phyloP scores from a whole-genome alignment of 2,113 vertebrate genomes.

The Tragelaphus imberbis region DNA sequence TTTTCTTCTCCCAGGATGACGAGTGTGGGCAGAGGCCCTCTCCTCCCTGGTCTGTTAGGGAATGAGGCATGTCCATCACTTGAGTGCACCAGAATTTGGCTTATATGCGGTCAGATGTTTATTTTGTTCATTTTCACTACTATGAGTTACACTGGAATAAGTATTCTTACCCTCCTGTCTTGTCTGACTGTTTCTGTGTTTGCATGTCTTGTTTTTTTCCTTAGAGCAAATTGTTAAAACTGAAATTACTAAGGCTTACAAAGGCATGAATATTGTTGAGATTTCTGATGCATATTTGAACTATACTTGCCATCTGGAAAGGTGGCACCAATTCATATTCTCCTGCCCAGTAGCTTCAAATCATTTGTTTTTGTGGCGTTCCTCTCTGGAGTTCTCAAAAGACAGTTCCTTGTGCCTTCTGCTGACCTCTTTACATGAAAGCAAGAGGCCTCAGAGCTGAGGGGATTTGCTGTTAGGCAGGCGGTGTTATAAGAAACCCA shows the following conservation, averaged over 20 bases:
- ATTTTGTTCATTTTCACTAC: no score
- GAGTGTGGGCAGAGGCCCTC: neutral
- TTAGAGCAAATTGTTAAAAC: neutral
- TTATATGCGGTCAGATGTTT: neutral
- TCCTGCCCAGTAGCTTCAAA: neutral
- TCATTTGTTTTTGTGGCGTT: neutral
- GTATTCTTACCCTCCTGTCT: neutral
- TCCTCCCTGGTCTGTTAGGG: rapidly evolving
- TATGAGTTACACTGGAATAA: neutral
- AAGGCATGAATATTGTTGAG: neutral
- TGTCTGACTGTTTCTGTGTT: neutral
- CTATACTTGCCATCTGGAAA: neutral
- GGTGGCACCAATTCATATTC: rapidly evolving
- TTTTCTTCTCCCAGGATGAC: rapidly evolving
- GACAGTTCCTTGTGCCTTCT: neutral
- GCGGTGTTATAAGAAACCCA: neutral
- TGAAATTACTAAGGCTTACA: neutral
- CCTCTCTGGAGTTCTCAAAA: neutral
- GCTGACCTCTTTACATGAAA: neutral
- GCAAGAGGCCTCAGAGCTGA: neutral
- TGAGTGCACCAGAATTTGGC: rapidly evolving
- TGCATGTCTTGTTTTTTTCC: neutral
- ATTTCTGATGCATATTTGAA: neutral
- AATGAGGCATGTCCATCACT: rapidly evolving
- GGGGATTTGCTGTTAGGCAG: neutral